phyloP scores from a whole-genome alignment of 2,797 vertebrate genomes.

The Lacerta agilis region DNA sequence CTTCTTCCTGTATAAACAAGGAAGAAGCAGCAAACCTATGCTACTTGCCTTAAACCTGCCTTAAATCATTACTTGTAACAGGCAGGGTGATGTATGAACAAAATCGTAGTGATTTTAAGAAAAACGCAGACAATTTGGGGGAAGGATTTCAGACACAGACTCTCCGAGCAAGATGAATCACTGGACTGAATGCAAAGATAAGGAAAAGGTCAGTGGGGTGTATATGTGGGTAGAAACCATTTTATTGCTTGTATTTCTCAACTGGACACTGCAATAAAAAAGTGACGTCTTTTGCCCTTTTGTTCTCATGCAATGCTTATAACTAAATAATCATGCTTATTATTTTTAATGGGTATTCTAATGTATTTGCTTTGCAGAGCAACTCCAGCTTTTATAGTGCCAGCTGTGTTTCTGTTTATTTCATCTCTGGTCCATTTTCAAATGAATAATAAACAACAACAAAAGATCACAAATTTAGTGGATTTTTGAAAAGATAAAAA shows the following conservation, averaged over 20 bases:
- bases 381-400: slow-evolving; percentile 31
- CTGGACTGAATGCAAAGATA: fast-evolving
- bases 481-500: background rate
- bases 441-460: background rate
- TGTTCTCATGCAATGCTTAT: background rate
- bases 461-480: background rate
- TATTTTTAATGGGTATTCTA: background rate
- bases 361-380: slow-evolving; percentile 17
- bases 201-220: background rate
- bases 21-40: background rate
- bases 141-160: background rate
- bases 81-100: background rate
- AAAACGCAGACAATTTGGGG: background rate
- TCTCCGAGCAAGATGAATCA: background rate
- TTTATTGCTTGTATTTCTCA: background rate
- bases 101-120: background rate
- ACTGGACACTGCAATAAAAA: background rate
- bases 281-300: background rate
- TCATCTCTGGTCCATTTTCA: slow-evolving; percentile 31
- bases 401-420: slow-evolving; percentile 31
- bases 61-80: background rate
- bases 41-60: background rate
- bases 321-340: background rate
- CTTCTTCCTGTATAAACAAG: background rate
- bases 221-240: fast-evolving